Percentiles rank a stretch among this genome's conserved stretches.
phyloP scores from a whole-genome alignment of 2,888 invertebrate genomes.

The Morpho deidamia region DNA sequence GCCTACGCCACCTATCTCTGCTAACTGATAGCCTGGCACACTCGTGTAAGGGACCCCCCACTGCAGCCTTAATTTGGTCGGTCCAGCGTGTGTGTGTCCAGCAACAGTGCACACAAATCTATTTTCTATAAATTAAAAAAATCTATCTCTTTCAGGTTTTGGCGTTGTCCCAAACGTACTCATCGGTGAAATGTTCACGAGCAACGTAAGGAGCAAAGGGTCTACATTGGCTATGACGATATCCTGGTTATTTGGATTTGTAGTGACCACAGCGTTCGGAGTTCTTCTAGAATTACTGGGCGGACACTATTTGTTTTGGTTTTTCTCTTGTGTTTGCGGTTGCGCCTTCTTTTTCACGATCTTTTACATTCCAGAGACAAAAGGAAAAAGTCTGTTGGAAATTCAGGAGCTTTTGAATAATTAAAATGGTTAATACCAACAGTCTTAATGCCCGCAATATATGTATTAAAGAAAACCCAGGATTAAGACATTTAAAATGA shows the following conservation, averaged over 20 bases:
- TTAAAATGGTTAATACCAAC: conserved; percentile 8
- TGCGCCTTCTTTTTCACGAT: conserved; percentile 81
- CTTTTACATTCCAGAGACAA: conserved; percentile 86
- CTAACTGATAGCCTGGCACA: no score
- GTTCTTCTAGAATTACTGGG: conserved; percentile 56
- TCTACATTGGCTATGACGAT: conserved; percentile 23
- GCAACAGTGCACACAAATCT: no score
- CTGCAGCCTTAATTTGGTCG: no score
- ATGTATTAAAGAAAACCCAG: no score
- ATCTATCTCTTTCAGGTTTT: conserved; percentile 20
- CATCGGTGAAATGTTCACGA: conserved; percentile 29
- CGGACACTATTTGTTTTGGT: conserved; percentile 80
- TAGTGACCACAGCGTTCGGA: conserved; percentile 25
- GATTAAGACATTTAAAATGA: no score
- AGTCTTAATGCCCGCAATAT: no score
- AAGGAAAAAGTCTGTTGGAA: conserved; percentile 85
- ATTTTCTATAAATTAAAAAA: neutral
- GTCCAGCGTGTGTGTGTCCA: no score
- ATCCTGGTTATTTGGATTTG: conserved; percentile 25
- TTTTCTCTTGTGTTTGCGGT: conserved; percentile 64
- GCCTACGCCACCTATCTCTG: no score
- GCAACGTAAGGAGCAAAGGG: conserved; percentile 29
- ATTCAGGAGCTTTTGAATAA: conserved; percentile 80
- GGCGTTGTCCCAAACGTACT: conserved; percentile 27
- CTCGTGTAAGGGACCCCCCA: no score